A percentile compares a stretch with the other conserved stretches of the same genome.
These are phyloP conservation scores for Cossypha dichroa DNA, from an alignment of 2,797 vertebrate genomes.

Conservation along the genomic window DNA sequence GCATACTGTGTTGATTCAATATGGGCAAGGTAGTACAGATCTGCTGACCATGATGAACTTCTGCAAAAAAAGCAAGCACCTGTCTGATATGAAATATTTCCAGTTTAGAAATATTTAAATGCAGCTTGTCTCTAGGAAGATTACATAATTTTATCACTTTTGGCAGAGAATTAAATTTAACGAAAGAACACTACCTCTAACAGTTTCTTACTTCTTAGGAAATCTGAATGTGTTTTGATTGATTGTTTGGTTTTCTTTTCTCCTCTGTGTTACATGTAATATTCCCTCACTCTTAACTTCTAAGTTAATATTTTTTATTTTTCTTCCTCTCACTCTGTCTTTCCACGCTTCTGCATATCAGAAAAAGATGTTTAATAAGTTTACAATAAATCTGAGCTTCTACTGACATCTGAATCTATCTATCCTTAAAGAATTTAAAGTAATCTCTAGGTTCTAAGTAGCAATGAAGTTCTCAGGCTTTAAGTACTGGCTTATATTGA, in stretches of 20 bases:
- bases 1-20: not conserved
- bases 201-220: not conserved
- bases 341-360: not conserved
- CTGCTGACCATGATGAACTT: not conserved
- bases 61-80: not conserved
- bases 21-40: rapidly evolving
- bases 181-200: not conserved
- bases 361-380: not conserved
- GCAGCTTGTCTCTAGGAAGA: not conserved
- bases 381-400: not conserved
- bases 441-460: not conserved
- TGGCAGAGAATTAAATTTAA: not conserved
- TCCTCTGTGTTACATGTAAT: rapidly evolving
- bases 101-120: not conserved
- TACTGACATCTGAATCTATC: not conserved
- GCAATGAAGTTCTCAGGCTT: not conserved
- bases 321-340: not conserved
- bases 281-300: not conserved
- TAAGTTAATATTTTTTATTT: not conserved
- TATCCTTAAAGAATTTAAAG: not conserved
- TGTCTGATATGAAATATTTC: not conserved
- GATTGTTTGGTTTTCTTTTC: not conserved
- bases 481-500: not conserved
- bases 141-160: not conserved
- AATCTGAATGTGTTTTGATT: not conserved